Base-by-base conservation (phyloP, 2,113 vertebrate species). In the Pteruthius melanotis region DNA sequence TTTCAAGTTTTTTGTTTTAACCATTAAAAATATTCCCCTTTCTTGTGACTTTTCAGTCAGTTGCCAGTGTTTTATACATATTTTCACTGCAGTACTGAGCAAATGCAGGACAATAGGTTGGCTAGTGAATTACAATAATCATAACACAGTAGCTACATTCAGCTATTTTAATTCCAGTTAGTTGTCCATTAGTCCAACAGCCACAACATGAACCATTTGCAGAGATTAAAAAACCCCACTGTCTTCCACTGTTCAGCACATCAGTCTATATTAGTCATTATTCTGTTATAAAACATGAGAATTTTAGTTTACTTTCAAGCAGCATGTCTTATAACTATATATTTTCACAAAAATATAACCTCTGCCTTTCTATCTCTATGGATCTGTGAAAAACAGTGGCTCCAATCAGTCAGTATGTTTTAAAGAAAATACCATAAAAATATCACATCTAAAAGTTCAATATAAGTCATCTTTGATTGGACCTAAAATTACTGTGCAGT, bases 161-260 rank as follows among this genome's bases (percentile, higher is more conserved):
- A 93, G 95, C 91, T 96, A 82, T 93, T 96, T 95, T 86, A 98
- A 92, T 97, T 98, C 98, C 97, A 98, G 97, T 98, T 98, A 97
- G 71, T 95, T 96, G 96, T 74, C 76, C 81, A 54, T 69, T 93
- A 87, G 56, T 63, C 71, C 86, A 95, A 97, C 83, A 97, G 94
- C 89, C 87, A 90, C 39, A 95, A 96, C 40, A 85, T 31, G 70
- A 94, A 90, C 89, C 92, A 24, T 21, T 49, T 71, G 44, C 83
- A 95, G 91, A 95, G 68, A 91, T 89, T 63, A 71, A 89, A 84
- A 82, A 63, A 8, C 9, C 45, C 33, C 65, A 82, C 80, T 68
- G 60, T 68, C 78, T 84, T 89, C 66, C 88, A 78, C 92, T 91
- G 69, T 91, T 95, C 76, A 94, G 65, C 81, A 87, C 60, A 75